phyloP scores from a whole-genome alignment of 2,888 invertebrate genomes.

The Encarsia formosa region DNA sequence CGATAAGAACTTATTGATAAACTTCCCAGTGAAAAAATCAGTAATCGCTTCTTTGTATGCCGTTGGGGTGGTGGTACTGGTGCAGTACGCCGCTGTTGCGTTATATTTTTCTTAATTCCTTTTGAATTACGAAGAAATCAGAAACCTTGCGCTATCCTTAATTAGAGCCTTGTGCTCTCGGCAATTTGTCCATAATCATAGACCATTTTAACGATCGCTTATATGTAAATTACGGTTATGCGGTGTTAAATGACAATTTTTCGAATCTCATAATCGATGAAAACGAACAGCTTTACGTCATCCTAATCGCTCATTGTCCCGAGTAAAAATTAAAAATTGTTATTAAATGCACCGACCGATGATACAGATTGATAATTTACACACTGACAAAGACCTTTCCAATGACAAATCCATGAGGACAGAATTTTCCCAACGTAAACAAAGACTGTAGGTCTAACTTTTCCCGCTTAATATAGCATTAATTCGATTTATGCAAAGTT shows the following conservation, averaged over 20 bases:
- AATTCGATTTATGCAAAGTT: neutral
- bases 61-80: too few relatives aligned
- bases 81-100: neutral
- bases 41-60: neutral
- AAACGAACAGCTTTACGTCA: too few relatives aligned
- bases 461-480: neutral
- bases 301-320: too few relatives aligned
- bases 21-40: constrained; percentile 1
- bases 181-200: constrained; percentile 19
- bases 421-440: too few relatives aligned
- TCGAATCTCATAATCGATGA: too few relatives aligned
- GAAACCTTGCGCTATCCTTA: constrained; percentile 1
- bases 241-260: constrained; percentile 1
- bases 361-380: too few relatives aligned
- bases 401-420: too few relatives aligned
- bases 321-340: too few relatives aligned
- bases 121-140: constrained; percentile 9
- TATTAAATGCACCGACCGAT: too few relatives aligned
- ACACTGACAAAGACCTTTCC: too few relatives aligned
- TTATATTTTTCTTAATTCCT: constrained; percentile 1
- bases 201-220: constrained; percentile 9
- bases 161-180: constrained; percentile 3
- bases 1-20: constrained; percentile 7
- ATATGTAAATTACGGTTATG: constrained; percentile 11
- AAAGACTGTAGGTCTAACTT: too few relatives aligned